These are phyloP conservation scores for Notospermus geniculatus DNA, from an alignment of 1,140 invertebrate species.

Conservation along the genomic window DNA sequence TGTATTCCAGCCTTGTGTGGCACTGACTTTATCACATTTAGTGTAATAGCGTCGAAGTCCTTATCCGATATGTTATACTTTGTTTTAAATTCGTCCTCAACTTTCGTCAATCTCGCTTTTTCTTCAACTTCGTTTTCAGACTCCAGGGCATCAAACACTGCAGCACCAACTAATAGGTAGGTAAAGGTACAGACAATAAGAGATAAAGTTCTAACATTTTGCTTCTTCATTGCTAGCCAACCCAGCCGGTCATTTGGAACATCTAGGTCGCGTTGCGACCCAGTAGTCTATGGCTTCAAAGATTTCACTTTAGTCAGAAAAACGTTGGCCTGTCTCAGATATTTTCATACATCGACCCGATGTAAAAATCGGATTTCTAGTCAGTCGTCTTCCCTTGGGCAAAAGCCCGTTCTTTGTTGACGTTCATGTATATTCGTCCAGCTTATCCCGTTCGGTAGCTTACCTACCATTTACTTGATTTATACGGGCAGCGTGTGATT, in stretches of 20 bases:
- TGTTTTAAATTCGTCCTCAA: constrained; percentile 72
- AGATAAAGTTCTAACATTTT: constrained; percentile 97
- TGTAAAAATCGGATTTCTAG: too few species aligned
- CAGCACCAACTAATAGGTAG: constrained; percentile 96
- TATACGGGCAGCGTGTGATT: too few species aligned
- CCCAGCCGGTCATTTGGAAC: constrained; percentile 1
- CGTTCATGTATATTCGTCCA: too few species aligned
- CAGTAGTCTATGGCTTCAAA: too few species aligned
- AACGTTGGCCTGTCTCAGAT: too few species aligned
- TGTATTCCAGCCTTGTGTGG: constrained; percentile 97
- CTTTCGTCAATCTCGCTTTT: constrained; percentile 73
- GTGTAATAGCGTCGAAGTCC: constrained; percentile 85
- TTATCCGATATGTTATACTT: constrained; percentile 94
- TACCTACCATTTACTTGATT: too few species aligned
- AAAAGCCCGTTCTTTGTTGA: too few species aligned
- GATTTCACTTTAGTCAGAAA: too few species aligned
- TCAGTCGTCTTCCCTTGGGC: too few species aligned
- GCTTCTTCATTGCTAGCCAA: constrained; percentile 81
- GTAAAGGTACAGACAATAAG: constrained; percentile 99
- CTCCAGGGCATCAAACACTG: constrained; percentile 98
- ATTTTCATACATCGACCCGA: too few species aligned
- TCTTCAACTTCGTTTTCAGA: constrained; percentile 90
- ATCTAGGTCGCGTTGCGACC: too few species aligned
- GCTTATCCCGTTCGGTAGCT: too few species aligned
- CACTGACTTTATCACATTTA: constrained; percentile 92